A percentile compares a stretch with the other conserved stretches of the same genome.
These are phyloP conservation scores for Meta bourneti DNA, from an alignment of 2,888 invertebrate species.

Conservation along the genomic window DNA sequence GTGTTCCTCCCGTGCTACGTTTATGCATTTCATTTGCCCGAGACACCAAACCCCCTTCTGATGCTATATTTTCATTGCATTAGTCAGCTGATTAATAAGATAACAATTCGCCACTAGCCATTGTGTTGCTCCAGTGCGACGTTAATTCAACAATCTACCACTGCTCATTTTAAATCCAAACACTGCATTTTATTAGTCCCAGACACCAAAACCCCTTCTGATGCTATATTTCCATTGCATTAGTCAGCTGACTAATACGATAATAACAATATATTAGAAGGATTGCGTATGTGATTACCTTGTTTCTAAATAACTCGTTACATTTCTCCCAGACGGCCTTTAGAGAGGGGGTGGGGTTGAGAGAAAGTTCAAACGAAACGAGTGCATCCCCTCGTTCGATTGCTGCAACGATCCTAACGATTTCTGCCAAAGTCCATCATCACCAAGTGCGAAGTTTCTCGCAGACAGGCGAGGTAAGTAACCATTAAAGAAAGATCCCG, in stretches of 20 bases:
- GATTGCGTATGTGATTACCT: neutral
- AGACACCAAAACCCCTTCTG: too few species aligned
- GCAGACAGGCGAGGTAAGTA: constrained; percentile 15
- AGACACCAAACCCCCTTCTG: too few species aligned
- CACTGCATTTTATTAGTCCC: too few species aligned
- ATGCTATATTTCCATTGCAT: too few species aligned
- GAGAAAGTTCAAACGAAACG: neutral
- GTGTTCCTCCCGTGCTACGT: too few species aligned
- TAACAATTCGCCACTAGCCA: too few species aligned
- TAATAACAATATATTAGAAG: neutral
- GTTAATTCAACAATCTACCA: too few species aligned
- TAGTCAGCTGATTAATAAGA: neutral
- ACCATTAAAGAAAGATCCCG: constrained; percentile 18
- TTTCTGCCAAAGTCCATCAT: constrained; percentile 39
- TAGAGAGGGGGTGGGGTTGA: neutral
- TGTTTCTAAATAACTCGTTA: too few species aligned
- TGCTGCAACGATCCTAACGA: constrained; percentile 30
- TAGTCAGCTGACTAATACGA: neutral
- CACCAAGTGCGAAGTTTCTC: constrained; percentile 55
- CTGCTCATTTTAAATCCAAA: too few species aligned
- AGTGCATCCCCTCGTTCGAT: constrained; percentile 1
- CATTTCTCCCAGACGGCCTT: neutral
- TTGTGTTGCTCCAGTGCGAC: too few species aligned
- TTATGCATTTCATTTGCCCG: too few species aligned
- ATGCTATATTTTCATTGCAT: too few species aligned